Evolutionary conservation across 2,888 invertebrate species (phyloP).

Genomic region (Achlya flavicornis): DNA sequence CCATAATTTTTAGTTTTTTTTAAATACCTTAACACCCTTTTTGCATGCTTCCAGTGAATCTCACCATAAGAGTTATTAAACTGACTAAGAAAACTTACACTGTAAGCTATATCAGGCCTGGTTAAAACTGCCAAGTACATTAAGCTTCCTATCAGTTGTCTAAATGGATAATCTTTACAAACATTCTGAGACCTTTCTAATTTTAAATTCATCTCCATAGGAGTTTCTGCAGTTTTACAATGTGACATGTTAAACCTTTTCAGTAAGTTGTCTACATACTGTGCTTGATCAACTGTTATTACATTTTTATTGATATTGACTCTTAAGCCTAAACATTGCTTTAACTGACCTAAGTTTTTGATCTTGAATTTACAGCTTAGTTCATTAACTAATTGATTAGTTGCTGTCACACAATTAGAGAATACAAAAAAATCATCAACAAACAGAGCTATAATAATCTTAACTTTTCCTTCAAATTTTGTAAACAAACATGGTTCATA

Average conservation of each 20-base stretch:
- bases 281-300: neutral
- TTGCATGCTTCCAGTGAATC: slow-evolving; percentile 11
- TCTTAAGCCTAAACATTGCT: neutral
- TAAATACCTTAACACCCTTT: neutral
- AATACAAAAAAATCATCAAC: slow-evolving; percentile 3
- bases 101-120: slow-evolving; percentile 14
- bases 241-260: too few relatives aligned
- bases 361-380: neutral
- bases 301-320: neutral
- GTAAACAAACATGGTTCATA: slow-evolving; percentile 38
- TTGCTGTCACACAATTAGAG: neutral
- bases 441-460: slow-evolving; percentile 15
- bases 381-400: neutral
- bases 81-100: slow-evolving; percentile 9
- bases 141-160: slow-evolving; percentile 8
- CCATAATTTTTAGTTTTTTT: neutral
- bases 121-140: slow-evolving; percentile 13
- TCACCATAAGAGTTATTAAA: slow-evolving; percentile 11
- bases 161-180: neutral
- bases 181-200: too few relatives aligned
- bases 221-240: too few relatives aligned
- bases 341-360: neutral
- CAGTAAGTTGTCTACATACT: too few relatives aligned
- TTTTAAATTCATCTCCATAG: too few relatives aligned
- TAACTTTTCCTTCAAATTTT: slow-evolving; percentile 22